phyloP scores from a whole-genome alignment of 2,113 vertebrate species.

The Pycnonotus jocosus region DNA sequence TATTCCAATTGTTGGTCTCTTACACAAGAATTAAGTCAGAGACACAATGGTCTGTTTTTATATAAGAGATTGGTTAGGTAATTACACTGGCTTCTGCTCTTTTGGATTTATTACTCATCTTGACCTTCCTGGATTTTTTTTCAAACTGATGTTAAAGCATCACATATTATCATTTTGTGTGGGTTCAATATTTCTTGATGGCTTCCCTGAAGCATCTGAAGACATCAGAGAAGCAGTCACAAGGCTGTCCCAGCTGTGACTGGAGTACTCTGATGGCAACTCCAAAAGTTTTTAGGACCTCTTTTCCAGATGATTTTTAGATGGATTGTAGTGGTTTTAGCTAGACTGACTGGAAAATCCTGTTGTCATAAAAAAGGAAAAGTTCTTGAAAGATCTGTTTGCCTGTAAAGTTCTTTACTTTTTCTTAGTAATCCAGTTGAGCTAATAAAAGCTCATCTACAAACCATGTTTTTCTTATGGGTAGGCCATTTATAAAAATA shows the following conservation, averaged over 20 bases:
- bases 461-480: neutral
- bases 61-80: neutral
- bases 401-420: neutral
- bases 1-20: neutral
- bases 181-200: neutral
- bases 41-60: neutral
- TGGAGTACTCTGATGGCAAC: neutral
- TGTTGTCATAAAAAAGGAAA: neutral
- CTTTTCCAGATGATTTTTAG: neutral
- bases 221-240: neutral
- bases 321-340: neutral
- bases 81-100: neutral
- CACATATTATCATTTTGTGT: neutral
- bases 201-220: neutral
- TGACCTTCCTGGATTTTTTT: neutral
- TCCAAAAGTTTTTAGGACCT: neutral
- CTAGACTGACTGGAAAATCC: neutral
- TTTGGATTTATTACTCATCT: neutral
- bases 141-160: neutral
- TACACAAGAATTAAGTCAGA: neutral
- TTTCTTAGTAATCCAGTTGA: neutral
- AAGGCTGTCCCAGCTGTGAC: neutral
- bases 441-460: neutral
- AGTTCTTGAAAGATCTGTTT: neutral
- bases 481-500: neutral